Conservation (phyloP, 2,113 vertebrate species). For the Ivindomyrus marchei region DNA sequence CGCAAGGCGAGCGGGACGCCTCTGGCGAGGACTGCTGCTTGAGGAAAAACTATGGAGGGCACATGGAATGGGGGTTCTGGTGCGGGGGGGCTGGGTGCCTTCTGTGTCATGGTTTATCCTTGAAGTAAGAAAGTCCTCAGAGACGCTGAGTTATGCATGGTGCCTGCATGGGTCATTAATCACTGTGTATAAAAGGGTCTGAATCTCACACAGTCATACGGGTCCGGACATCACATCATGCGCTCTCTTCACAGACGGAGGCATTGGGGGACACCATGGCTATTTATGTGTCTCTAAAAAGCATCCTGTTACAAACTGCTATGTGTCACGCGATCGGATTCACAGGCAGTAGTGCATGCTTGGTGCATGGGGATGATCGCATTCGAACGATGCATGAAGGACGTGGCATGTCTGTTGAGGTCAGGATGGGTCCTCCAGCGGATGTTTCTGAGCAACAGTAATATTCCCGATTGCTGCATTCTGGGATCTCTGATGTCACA, state of each 20-base stretch:
- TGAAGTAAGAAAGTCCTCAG: background rate
- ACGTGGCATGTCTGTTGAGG: background rate
- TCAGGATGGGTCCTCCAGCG: background rate
- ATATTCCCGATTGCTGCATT: background rate
- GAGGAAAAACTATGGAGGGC: background rate
- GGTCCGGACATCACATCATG: background rate
- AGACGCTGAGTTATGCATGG: background rate
- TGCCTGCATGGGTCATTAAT: background rate
- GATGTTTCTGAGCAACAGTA: background rate
- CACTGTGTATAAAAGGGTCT: background rate
- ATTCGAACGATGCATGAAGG: background rate
- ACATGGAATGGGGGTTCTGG: background rate
- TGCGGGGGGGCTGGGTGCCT: background rate
- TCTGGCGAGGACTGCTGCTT: background rate
- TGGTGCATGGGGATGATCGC: background rate
- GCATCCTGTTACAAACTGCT: background rate
- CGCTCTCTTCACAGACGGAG: background rate
- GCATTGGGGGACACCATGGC: background rate
- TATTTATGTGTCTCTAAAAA: background rate
- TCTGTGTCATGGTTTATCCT: background rate
- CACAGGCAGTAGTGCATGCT: background rate
- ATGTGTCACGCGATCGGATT: background rate
- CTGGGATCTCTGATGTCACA: background rate
- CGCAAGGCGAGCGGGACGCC: background rate
- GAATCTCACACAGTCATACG: background rate